Evolutionary conservation across 2,113 vertebrate species (phyloP), one percentile per base, ranked within the genome.

Genomic region (Burhinus bistriatus): DNA sequence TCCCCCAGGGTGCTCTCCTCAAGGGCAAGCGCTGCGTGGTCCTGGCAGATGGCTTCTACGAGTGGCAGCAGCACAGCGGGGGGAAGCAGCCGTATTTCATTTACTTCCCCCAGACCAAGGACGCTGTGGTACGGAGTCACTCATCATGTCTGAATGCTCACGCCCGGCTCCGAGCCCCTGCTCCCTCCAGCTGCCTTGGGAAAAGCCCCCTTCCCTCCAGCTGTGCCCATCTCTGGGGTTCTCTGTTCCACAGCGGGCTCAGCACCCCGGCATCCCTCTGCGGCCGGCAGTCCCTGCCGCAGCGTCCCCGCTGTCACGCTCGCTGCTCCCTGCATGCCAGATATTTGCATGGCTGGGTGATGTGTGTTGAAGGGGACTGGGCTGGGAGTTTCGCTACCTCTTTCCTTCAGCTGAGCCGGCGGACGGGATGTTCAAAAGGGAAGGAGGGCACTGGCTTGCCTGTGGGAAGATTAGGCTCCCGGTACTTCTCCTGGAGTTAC

Each of bases 41-140:
- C 77, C 96, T 99, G 78, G 99, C 99, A 9, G 99, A 99, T 76
- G 99, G 99, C 77, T 99, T 99, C 97, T 99, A 99, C 0, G 99
- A 99, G 97, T 99, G 99, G 99, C 98, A 97, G 96, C 98, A 95
- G 76, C 72, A 87, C 62, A 98, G 96, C 15, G 98, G 97, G 27
- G 96, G 97, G 29, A 99, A 98, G 86, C 99, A 99, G 90, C 99
- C 99, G 0, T 99, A 99, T 92, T 99, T 99, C 97, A 99, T 99
- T 97, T 99, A 99, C 92, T 99, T 99, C 72, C 99, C 99, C 34
- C 99, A 99, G 94, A 72, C 9, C 44, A 93, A 95, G 86, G 76
- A 95, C 0, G 18, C 98, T 25, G 5, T 8, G 98, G 98, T 98
- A 98, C 0, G 3, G 70, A 52, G 44, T 44, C 27, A 14, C 54